Evolutionary conservation across 2,113 vertebrate species (phyloP), one percentile per base, ranked within the genome.

Genomic region (Otolemur garnettii): DNA sequence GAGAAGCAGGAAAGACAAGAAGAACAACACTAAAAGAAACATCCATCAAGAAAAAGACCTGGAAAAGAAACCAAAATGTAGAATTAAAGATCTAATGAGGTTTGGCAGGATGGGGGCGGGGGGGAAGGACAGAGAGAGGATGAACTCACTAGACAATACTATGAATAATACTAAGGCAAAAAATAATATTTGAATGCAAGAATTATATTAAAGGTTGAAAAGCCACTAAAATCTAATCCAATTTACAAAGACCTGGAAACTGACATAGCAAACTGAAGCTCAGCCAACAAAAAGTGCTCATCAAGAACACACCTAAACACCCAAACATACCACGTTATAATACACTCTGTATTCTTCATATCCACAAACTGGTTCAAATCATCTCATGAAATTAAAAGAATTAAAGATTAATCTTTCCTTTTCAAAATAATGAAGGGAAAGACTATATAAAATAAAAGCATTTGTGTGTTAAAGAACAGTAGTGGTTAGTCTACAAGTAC

Each of bases 1-100:
- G 88, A 97, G 87, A 97, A 94, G 95, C 74, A 97, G 93, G 26
- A 98, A 97, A 97, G 45, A 50, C 91, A 94, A 97, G 42, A 97
- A 96, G 62, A 95, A 96, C 96, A 97, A 92, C 17, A 97, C 22
- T 90, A 82, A 96, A 97, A 97, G 96, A 98, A 97, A 98, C 88
- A 97, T 77, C 93, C 69, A 96, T 80, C 66, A 93, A 97, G 98
- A 96, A 22, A 96, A 19, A 97, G 91, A 96, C 57, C 92, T 88
- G 95, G 96, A 98, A 98, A 96, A 97, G 93, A 97, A 97, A 97
- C 42, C 96, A 96, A 98, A 97, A 98, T 90, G 75, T 93, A 97
- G 95, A 97, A 97, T 98, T 97, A 97, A 96, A 97, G 82, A 92
- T 97, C 82, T 85, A 84, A 89, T 81, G 93, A 91, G 59, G 55